These are phyloP conservation scores for Tupaia tana DNA, from an alignment of 2,113 vertebrate genomes.

Conservation along the genomic window DNA sequence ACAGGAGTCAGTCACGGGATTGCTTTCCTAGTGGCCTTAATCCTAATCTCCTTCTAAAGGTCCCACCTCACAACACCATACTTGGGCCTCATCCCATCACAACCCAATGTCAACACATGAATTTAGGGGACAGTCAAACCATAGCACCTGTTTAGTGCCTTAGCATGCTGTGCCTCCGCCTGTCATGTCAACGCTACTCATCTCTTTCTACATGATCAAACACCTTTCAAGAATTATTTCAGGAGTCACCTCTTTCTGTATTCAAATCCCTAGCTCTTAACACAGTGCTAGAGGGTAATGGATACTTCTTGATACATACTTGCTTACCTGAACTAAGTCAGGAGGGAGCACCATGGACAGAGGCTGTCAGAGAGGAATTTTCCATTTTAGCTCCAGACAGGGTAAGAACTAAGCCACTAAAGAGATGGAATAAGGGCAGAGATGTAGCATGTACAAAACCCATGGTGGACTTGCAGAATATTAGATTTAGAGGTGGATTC, in stretches of 20 bases:
- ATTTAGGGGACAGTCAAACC: too few species aligned
- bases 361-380: neutral
- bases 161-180: neutral
- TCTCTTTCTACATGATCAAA: neutral
- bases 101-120: too few species aligned
- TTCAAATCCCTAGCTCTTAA: neutral
- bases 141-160: too few species aligned
- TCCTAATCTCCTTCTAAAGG: too few species aligned
- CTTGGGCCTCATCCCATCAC: too few species aligned
- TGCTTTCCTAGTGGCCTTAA: too few species aligned
- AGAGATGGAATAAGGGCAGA: neutral
- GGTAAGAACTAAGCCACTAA: neutral
- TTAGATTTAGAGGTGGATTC: neutral
- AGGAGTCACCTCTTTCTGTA: neutral
- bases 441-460: too few species aligned
- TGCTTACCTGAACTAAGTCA: neutral
- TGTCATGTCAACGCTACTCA: too few species aligned
- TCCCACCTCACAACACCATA: too few species aligned
- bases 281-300: neutral
- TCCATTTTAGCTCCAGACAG: neutral
- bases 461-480: too few species aligned
- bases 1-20: too few species aligned
- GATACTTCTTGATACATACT: rapidly evolving
- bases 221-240: neutral
- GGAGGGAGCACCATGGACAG: neutral